Base-by-base conservation (phyloP, 2,888 invertebrate species). In the Drosophila bunnanda region DNA sequence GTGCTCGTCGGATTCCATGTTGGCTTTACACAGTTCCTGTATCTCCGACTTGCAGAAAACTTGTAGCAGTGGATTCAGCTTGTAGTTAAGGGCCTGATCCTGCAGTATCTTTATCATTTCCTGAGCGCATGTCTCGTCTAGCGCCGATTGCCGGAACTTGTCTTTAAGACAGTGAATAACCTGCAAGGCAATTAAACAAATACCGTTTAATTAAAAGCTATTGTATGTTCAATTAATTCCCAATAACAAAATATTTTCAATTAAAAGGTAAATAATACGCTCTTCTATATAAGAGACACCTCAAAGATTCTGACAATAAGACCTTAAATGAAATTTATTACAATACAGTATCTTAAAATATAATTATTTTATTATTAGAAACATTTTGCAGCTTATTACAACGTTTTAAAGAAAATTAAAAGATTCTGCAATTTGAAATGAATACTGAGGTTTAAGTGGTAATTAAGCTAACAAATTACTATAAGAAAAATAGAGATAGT, bases 41-140 rank as follows among this genome's bases (percentile, higher is more conserved):
- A 96, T 94, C 92, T 96, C 96, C 9, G 94, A 94, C 85, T 94
- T 94, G 91, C 99, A 99, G 61, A 97, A 94, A 59, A 95, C 95
- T 69, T 96, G 95, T 36, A 99, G 93, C 46, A 97, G 93, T 2
- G 98, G 98, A 93, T 99, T 98, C 66, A 98, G 93, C 83, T 97
- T 95, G 90, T 98, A 96, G 92, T 99, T 98, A 36, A 98, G 93
- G 15, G 98, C 98, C 84, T 97, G 96, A 82, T 98, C 97, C 88
- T 96, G 95, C 59, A 98, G 93, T 53, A 98, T 95, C 79, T 94
- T 94, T 0, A 96, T 95, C 92, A 98, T 94, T 93, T 98, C 96
- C 84, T 95, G 94, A 87, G 97, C 96, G 92, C 98, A 98, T 22
- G 94, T 93, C n/a, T 93, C 92, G 15, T 95, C 95, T 52, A 98